Evolutionary conservation across 2,113 vertebrate genomes (phyloP).

Genomic region (Nymphicus hollandicus): DNA sequence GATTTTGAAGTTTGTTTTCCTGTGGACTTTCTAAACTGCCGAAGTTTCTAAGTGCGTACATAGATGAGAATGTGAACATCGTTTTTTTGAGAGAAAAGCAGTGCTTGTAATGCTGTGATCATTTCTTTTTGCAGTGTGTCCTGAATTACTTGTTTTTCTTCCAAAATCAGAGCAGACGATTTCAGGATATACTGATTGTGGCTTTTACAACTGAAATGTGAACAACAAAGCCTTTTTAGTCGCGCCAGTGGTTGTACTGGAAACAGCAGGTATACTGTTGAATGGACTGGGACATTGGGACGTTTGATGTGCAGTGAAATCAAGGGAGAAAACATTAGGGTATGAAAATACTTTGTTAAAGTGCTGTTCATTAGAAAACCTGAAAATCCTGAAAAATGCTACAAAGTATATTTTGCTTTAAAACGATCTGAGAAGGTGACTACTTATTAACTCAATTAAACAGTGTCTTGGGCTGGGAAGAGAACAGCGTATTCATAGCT

Average conservation of each 20-base stretch:
- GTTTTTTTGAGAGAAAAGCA: neutral
- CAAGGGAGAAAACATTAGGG: neutral
- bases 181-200: neutral
- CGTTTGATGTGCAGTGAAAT: neutral
- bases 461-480: neutral
- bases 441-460: constrained; percentile 11
- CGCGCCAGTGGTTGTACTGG: neutral
- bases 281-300: neutral
- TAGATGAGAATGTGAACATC: neutral
- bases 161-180: neutral
- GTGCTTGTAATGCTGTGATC: neutral
- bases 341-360: neutral
- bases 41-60: fast-evolving
- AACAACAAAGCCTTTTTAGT: constrained; percentile 6
- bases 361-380: neutral
- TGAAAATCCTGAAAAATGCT: neutral
- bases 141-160: neutral
- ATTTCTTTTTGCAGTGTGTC: neutral
- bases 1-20: neutral
- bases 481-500: neutral
- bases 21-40: neutral
- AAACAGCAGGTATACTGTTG: neutral
- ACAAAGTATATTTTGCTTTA: neutral
- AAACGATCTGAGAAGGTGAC: neutral
- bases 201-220: neutral